These are phyloP conservation scores for Choristoneura fumiferana DNA, from an alignment of 1,140 invertebrate genomes.

Conservation along the genomic window DNA sequence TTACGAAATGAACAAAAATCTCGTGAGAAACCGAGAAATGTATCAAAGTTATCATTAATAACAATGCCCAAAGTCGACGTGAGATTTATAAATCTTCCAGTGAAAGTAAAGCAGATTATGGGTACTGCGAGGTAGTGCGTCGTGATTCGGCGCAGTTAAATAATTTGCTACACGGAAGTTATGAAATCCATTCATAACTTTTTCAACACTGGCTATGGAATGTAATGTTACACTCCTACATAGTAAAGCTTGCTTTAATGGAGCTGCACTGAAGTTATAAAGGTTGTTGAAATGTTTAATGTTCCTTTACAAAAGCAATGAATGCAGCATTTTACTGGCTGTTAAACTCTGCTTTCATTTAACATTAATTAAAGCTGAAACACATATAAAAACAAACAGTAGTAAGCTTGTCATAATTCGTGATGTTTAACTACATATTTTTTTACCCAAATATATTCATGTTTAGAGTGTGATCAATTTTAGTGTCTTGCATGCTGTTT, in stretches of 20 bases:
- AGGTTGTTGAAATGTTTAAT: not conserved
- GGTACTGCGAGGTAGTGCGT: not conserved
- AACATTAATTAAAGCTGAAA: no score
- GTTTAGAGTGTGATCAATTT: no score
- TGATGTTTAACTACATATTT: no score
- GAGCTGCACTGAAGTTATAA: not conserved
- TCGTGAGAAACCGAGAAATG: slow-evolving; percentile 6
- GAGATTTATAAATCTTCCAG: not conserved
- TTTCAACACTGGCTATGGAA: slow-evolving; percentile 7
- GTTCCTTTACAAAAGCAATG: not conserved
- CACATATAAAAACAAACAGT: no score
- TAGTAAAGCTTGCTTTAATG: not conserved
- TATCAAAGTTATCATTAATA: slow-evolving; percentile 1
- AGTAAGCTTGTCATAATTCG: no score
- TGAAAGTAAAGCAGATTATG: slow-evolving; percentile 4
- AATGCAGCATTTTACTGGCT: not conserved
- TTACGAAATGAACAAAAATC: slow-evolving; percentile 10
- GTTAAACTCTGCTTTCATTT: no score
- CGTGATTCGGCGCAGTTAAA: not conserved
- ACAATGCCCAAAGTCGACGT: not conserved
- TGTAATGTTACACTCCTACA: not conserved
- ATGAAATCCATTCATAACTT: slow-evolving; percentile 12
- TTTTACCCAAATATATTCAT: no score
- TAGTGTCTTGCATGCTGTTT: no score
- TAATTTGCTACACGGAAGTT: slow-evolving; percentile 6